Conservation (phyloP, 2,797 vertebrate genomes). For the Cichlasoma orientale region DNA sequence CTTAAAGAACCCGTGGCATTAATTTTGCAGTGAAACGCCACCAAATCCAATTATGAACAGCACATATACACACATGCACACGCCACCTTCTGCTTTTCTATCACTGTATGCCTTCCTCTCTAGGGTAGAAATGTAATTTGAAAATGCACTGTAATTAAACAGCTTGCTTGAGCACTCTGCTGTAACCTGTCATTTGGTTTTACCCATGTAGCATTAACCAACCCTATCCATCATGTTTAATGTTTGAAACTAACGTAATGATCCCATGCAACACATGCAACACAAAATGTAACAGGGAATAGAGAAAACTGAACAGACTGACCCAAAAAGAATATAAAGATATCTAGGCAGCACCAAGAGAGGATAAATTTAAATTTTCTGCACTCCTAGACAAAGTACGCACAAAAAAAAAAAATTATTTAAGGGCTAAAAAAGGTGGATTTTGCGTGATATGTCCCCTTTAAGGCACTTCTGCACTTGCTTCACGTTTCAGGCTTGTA, state of each 20-base stretch:
- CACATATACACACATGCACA: neutral
- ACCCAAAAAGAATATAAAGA: too few relatives aligned
- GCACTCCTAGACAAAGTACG: too few relatives aligned
- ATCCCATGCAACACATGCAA: conserved; percentile 2
- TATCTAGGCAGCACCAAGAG: too few relatives aligned
- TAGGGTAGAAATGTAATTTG: neutral
- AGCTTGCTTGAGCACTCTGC: neutral
- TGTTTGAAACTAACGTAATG: conserved; percentile 18
- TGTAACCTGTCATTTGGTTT: conserved; percentile 18
- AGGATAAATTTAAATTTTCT: too few relatives aligned
- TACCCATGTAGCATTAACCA: neutral
- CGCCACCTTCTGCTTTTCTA: neutral
- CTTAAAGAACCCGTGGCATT: neutral
- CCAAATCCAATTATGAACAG: neutral
- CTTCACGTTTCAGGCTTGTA: too few relatives aligned
- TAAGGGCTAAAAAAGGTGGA: too few relatives aligned
- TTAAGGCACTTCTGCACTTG: too few relatives aligned
- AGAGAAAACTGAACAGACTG: too few relatives aligned
- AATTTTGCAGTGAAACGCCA: neutral
- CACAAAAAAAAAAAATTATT: too few relatives aligned
- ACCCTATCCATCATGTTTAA: conserved; percentile 29
- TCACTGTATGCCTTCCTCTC: neutral
- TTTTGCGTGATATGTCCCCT: too few relatives aligned
- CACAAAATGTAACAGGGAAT: too few relatives aligned
- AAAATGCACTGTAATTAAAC: conserved; percentile 11